Conservation (phyloP, 2,888 invertebrate genomes). For the Odontocerum albicorne region DNA sequence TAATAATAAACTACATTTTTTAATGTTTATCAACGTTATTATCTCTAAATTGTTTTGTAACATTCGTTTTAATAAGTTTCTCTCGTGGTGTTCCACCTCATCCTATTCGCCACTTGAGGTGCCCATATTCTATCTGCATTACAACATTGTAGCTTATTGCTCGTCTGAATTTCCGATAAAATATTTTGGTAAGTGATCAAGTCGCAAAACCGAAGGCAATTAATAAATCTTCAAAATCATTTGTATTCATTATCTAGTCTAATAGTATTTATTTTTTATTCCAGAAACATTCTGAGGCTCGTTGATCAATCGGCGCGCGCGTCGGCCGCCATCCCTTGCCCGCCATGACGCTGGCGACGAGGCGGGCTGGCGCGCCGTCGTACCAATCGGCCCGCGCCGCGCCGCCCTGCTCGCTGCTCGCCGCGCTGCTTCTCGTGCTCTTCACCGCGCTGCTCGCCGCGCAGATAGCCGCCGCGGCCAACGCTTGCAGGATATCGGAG, state of each 20-base stretch:
- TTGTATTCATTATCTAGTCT: not conserved
- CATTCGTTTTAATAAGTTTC: too few species aligned
- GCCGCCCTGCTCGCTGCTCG: slow-evolving; percentile 1
- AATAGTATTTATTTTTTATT: slow-evolving; percentile 5
- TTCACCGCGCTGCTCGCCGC: slow-evolving; percentile 41
- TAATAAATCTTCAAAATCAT: too few species aligned
- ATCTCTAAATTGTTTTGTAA: too few species aligned
- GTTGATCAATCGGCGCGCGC: slow-evolving; percentile 5
- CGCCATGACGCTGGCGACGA: slow-evolving; percentile 6
- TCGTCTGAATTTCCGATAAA: too few species aligned
- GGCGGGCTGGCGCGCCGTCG: slow-evolving; percentile 1
- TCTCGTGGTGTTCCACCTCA: too few species aligned
- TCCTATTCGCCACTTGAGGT: too few species aligned
- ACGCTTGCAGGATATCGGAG: slow-evolving; percentile 77
- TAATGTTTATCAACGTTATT: too few species aligned
- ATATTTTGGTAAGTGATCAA: too few species aligned
- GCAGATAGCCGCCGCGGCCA: slow-evolving; percentile 43
- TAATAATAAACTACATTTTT: too few species aligned
- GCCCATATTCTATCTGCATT: too few species aligned
- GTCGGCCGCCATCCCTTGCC: slow-evolving; percentile 8
- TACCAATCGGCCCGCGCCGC: slow-evolving; percentile 1
- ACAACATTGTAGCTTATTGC: too few species aligned
- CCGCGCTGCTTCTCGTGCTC: slow-evolving; percentile 15
- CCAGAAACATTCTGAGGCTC: slow-evolving; percentile 9
- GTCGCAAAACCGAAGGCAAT: too few species aligned